Percentiles rank a stretch among this genome's conserved stretches.
These are phyloP conservation scores for Odontomyia ornata DNA, from an alignment of 2,888 invertebrate species.

Conservation along the genomic window DNA sequence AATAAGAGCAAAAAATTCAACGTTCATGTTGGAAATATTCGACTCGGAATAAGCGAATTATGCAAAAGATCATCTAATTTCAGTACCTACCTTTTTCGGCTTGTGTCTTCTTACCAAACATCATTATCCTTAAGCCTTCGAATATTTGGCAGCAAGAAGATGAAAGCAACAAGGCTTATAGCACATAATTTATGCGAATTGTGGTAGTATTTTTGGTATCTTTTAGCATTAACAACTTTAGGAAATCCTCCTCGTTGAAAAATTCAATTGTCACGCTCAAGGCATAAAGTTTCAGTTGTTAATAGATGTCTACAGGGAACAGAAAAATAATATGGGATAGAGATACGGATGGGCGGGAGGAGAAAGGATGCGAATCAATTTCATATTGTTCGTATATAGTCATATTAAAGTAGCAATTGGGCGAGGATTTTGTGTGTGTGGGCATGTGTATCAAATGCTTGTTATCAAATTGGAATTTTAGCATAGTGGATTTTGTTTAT, in stretches of 20 bases:
- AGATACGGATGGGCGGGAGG: no score
- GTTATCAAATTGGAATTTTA: no score
- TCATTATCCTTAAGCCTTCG: background rate
- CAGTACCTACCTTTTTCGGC: background rate
- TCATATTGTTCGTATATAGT: no score
- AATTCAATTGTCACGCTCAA: conserved; percentile 13
- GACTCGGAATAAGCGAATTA: conserved; percentile 18
- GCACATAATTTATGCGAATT: conserved; percentile 26
- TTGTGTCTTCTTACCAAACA: background rate
- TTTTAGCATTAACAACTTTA: background rate
- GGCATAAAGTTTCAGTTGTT: background rate
- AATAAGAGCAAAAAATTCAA: background rate
- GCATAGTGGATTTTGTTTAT: no score
- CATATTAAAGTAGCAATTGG: no score
- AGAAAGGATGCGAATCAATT: no score
- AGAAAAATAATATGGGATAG: background rate
- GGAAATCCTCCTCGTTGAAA: background rate
- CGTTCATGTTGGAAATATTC: conserved; percentile 1
- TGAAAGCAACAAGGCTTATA: background rate
- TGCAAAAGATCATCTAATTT: conserved; percentile 32
- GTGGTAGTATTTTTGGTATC: conserved; percentile 5
- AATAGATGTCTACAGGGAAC: background rate
- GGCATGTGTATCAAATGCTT: no score
- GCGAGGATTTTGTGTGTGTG: no score
- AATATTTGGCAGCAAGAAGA: no score